Percentiles rank a stretch among this genome's conserved stretches.
phyloP scores from a whole-genome alignment of 2,888 invertebrate species.

The Xestia c-nigrum region DNA sequence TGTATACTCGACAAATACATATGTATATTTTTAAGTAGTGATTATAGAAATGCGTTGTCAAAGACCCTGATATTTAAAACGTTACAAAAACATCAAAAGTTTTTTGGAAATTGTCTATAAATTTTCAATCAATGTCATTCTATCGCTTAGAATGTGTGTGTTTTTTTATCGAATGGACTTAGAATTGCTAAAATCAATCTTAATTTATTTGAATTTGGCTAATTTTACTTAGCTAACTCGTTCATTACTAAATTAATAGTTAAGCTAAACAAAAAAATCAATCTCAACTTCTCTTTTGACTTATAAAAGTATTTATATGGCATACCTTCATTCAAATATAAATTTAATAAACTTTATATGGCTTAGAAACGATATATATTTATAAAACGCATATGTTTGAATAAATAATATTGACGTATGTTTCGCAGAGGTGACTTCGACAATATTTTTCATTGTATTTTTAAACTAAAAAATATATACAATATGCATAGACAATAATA shows the following conservation, averaged over 20 bases:
- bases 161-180: not conserved
- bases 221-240: not conserved
- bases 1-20: conserved; percentile 24
- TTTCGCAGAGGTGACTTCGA: conserved; percentile 85
- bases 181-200: not conserved
- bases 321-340: not conserved
- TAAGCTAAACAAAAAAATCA: not conserved
- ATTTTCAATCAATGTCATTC: not conserved
- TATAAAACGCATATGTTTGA: conserved; percentile 16
- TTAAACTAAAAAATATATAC: conserved; percentile 46
- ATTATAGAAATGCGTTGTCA: conserved; percentile 4
- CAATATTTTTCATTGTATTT: conserved; percentile 79
- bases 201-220: not conserved
- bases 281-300: not conserved
- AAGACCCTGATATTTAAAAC: not conserved
- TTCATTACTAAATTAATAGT: not conserved
- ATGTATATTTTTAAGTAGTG: conserved; percentile 18
- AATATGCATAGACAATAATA: conserved; percentile 60
- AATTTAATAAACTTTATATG: conserved; percentile 9
- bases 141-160: not conserved
- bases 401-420: conserved; percentile 20
- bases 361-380: conserved; percentile 11
- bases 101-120: not conserved
- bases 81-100: not conserved
- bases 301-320: conserved; percentile 30